Conservation (phyloP, 2,113 vertebrate species). For the Raphicerus campestris region DNA sequence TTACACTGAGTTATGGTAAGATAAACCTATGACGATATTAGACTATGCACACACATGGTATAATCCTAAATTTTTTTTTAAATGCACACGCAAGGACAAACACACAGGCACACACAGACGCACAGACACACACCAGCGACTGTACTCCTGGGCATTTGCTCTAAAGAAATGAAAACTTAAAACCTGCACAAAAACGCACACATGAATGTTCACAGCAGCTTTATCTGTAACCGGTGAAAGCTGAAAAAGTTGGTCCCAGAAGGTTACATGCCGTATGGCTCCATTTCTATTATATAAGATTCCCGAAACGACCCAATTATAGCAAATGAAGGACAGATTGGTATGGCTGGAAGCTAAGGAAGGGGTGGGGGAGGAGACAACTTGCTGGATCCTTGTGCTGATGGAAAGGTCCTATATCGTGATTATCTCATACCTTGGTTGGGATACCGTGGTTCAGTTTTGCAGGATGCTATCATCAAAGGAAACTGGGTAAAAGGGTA, state of each 20-base stretch:
- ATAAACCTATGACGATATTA: neutral
- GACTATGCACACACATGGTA: neutral
- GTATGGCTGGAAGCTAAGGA: neutral
- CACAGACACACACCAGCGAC: neutral
- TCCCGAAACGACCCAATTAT: neutral
- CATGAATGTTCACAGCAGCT: neutral
- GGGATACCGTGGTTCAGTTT: neutral
- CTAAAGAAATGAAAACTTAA: neutral
- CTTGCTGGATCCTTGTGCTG: fast-evolving
- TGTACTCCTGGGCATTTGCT: neutral
- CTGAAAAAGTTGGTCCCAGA: neutral
- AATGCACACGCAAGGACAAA: neutral
- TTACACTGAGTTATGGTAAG: neutral
- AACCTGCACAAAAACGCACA: neutral
- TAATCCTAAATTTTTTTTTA: neutral
- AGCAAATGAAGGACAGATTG: neutral
- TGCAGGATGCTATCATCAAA: neutral
- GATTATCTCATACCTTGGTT: neutral
- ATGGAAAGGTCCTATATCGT: fast-evolving
- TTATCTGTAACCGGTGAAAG: neutral
- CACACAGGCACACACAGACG: neutral
- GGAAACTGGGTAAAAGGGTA: neutral
- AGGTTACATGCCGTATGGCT: neutral
- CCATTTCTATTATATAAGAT: neutral
- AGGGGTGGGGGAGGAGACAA: fast-evolving